Evolutionary conservation across 2,113 vertebrate species (phyloP).

Genomic region (Oenanthe melanoleuca): DNA sequence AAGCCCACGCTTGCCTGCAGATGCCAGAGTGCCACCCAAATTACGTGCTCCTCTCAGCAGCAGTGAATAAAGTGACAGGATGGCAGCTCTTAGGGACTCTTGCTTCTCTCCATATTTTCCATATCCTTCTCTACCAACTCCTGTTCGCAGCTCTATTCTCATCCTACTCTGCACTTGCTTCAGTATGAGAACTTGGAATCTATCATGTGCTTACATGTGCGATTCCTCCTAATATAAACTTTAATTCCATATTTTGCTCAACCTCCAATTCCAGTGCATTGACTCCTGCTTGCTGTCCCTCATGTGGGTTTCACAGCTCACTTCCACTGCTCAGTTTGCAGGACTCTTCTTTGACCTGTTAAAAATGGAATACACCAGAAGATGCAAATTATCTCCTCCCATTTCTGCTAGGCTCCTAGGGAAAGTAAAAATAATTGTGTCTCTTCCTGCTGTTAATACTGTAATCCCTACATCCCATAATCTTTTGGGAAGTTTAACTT

Average conservation of each 20-base stretch:
- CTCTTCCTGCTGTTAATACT: not conserved
- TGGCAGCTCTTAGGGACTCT: not conserved
- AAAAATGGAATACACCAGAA: not conserved
- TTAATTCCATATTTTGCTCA: not conserved
- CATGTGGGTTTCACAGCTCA: accelerated
- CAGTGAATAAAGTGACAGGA: not conserved
- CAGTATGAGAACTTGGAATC: not conserved
- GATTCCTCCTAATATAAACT: not conserved
- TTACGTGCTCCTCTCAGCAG: not conserved
- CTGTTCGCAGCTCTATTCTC: not conserved
- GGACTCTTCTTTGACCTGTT: not conserved
- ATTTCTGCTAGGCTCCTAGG: not conserved
- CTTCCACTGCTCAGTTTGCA: not conserved
- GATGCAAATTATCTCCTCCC: not conserved
- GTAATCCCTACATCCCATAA: not conserved
- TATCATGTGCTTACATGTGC: not conserved
- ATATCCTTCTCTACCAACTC: not conserved
- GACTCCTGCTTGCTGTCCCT: not conserved
- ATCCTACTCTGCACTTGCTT: not conserved
- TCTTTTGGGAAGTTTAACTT: not conserved
- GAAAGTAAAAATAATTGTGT: not conserved
- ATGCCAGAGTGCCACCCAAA: conserved; percentile 19
- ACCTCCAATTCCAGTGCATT: not conserved
- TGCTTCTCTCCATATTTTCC: not conserved
- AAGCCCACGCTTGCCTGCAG: not conserved